phyloP scores from a whole-genome alignment of 2,797 vertebrate species.

The Tachyglossus aculeatus region DNA sequence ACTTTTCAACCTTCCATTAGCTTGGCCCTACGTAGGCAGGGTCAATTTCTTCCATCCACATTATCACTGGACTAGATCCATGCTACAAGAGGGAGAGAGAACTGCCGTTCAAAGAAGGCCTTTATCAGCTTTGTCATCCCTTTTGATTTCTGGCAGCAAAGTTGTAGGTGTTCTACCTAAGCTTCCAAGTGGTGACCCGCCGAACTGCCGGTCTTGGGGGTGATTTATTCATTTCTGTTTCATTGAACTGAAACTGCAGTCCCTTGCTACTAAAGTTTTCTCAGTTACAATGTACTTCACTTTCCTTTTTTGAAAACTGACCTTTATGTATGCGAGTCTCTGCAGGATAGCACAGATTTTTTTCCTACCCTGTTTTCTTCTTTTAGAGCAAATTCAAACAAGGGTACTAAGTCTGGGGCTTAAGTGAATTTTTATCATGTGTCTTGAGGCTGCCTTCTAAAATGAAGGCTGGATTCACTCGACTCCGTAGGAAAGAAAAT shows the following conservation, averaged over 20 bases:
- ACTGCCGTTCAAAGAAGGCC: background rate
- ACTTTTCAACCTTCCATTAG: too few species aligned
- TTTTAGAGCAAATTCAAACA: background rate
- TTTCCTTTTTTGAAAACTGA: background rate
- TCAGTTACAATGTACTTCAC: fast-evolving
- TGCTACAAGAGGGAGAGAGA: background rate
- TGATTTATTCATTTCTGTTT: background rate
- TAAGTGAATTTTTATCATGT: background rate
- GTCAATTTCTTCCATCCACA: too few species aligned
- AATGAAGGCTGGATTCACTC: too few species aligned
- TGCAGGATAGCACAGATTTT: background rate
- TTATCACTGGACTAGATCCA: too few species aligned
- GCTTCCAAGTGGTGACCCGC: background rate
- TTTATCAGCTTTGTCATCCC: background rate
- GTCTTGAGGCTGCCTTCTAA: background rate
- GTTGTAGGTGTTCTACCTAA: background rate
- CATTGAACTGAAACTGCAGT: background rate
- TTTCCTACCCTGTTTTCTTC: background rate
- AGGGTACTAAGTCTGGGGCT: background rate
- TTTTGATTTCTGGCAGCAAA: background rate
- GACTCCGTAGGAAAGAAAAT: too few species aligned
- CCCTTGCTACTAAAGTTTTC: background rate
- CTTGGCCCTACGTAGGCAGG: too few species aligned
- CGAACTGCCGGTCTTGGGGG: background rate
- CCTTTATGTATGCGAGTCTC: background rate